Percentiles rank a stretch among this genome's conserved stretches.
Conservation (phyloP, 2,888 invertebrate genomes). For the Hemithea aestivaria region DNA sequence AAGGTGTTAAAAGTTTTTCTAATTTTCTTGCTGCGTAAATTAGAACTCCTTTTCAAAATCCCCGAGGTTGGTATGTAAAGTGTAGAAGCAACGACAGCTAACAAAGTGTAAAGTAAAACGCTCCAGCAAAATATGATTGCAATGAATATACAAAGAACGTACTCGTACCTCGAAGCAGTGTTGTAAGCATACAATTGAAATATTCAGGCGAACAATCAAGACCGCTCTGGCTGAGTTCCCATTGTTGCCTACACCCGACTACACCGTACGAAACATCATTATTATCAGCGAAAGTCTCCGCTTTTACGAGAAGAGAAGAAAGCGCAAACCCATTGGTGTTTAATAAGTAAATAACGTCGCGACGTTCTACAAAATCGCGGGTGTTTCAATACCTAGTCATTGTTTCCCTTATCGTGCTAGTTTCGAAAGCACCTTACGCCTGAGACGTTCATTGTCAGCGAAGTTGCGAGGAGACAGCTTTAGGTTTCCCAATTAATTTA, state of each 20-base stretch:
- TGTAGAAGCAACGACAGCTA: slow-evolving; percentile 28
- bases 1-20: slow-evolving; percentile 1
- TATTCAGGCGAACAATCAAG: slow-evolving; percentile 52
- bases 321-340: slow-evolving; percentile 51
- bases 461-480: slow-evolving; percentile 28
- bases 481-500: slow-evolving; percentile 27
- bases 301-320: slow-evolving; percentile 55
- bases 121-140: slow-evolving; percentile 37
- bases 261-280: slow-evolving; percentile 46
- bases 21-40: too few species aligned
- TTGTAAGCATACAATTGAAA: slow-evolving; percentile 46
- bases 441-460: slow-evolving; percentile 29
- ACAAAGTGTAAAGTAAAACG: slow-evolving; percentile 37
- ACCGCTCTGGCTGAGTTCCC: slow-evolving; percentile 45
- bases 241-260: slow-evolving; percentile 37
- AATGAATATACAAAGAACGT: slow-evolving; percentile 35
- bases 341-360: slow-evolving; percentile 45
- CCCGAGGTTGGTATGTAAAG: slow-evolving; percentile 12
- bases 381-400: slow-evolving; percentile 32
- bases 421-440: slow-evolving; percentile 28
- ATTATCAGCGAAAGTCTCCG: slow-evolving; percentile 54
- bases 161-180: slow-evolving; percentile 38
- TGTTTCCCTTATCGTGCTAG: slow-evolving; percentile 31
- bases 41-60: slow-evolving; percentile 1
- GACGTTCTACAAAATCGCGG: slow-evolving; percentile 38